Conservation (phyloP, 2,113 vertebrate genomes). For the Eulemur macaco region DNA sequence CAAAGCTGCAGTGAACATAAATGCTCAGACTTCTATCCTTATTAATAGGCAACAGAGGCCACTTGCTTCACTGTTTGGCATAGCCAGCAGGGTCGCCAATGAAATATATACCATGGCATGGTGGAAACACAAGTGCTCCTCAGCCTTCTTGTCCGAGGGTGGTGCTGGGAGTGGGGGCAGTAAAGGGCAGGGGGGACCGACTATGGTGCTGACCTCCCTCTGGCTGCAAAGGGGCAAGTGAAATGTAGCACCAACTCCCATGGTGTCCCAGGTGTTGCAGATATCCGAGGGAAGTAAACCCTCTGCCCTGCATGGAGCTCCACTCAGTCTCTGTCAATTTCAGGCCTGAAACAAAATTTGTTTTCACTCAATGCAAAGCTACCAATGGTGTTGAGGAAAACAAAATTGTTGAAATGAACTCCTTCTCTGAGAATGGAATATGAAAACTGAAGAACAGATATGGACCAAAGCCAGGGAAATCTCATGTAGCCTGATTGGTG, state of each 20-base stretch:
- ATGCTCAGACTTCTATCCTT: background rate
- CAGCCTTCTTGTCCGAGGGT: background rate
- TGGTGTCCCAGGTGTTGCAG: background rate
- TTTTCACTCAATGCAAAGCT: background rate
- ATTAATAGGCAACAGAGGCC: background rate
- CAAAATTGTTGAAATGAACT: background rate
- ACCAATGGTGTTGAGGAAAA: background rate
- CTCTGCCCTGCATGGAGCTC: background rate
- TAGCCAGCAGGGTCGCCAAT: background rate
- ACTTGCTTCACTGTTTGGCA: background rate
- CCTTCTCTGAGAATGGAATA: background rate
- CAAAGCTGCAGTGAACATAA: background rate
- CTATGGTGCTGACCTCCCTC: background rate
- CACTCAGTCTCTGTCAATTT: background rate
- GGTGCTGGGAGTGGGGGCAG: background rate
- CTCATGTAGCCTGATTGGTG: background rate
- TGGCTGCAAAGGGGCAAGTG: background rate
- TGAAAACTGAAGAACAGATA: background rate
- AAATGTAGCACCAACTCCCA: background rate
- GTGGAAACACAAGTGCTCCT: background rate
- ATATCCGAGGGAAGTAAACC: background rate
- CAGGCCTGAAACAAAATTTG: background rate
- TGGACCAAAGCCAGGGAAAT: background rate
- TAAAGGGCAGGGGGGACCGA: background rate
- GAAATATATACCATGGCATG: background rate